These are phyloP conservation scores for Phrynosoma platyrhinos DNA, from an alignment of 2,113 vertebrate genomes.

Conservation along the genomic window DNA sequence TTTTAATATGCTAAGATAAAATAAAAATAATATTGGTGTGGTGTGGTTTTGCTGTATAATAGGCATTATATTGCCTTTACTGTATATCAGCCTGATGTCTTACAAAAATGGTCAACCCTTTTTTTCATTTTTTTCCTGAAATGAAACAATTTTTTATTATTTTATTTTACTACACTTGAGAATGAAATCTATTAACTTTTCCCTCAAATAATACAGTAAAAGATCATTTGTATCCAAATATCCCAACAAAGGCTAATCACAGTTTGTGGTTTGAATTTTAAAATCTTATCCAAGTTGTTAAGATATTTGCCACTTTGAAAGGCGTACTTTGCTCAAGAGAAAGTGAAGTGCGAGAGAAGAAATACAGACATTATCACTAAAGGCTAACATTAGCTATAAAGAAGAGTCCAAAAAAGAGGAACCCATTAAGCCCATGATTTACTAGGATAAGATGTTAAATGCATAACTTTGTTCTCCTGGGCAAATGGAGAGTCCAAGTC, in stretches of 20 bases:
- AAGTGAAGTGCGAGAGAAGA: constrained; percentile 34
- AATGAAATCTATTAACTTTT: too few relatives aligned
- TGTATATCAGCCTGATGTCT: neutral
- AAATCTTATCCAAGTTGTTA: constrained; percentile 43
- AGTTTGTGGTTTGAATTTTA: constrained; percentile 24
- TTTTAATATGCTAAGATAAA: neutral
- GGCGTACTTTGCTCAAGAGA: constrained; percentile 20
- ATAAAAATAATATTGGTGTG: neutral
- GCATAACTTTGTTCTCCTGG: constrained; percentile 26
- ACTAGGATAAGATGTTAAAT: constrained; percentile 52
- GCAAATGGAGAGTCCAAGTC: constrained; percentile 48
- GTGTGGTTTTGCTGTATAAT: neutral
- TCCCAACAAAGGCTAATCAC: constrained; percentile 15
- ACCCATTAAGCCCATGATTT: constrained; percentile 46
- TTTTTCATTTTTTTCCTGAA: neutral
- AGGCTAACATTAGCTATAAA: constrained; percentile 43
- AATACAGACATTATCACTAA: constrained; percentile 26
- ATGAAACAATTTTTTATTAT: neutral
- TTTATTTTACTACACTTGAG: neutral
- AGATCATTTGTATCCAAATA: constrained; percentile 27
- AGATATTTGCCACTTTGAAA: constrained; percentile 26
- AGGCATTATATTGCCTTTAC: neutral
- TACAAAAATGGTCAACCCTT: neutral
- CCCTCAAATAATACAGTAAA: neutral
- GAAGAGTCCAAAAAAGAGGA: constrained; percentile 18